These are phyloP conservation scores for Acrocephalus arundinaceus DNA, from an alignment of 2,113 vertebrate species.

Conservation along the genomic window DNA sequence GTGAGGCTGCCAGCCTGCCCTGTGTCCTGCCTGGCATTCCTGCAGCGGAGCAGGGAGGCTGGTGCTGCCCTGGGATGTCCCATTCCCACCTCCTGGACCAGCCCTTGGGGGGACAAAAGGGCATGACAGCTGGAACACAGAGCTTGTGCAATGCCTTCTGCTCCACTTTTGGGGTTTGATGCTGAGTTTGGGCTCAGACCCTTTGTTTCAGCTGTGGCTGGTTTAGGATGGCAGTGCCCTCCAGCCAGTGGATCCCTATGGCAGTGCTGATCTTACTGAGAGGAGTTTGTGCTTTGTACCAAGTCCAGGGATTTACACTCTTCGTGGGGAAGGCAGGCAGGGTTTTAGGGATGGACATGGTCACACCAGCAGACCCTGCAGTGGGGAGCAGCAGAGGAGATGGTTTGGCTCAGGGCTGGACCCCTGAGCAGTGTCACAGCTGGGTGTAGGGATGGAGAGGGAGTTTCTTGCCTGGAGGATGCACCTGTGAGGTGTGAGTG, in stretches of 20 bases:
- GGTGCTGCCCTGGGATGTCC: neutral
- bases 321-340: neutral
- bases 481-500: neutral
- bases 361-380: too few relatives aligned
- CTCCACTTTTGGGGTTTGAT: neutral
- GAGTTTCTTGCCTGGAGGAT: neutral
- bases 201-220: neutral
- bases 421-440: rapidly evolving
- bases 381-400: rapidly evolving
- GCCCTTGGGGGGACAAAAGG: neutral
- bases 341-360: neutral
- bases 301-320: neutral
- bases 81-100: rapidly evolving
- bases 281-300: neutral
- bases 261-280: rapidly evolving
- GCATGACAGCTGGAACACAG: neutral
- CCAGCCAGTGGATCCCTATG: rapidly evolving
- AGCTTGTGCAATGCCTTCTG: neutral
- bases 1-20: neutral
- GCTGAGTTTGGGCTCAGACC: neutral
- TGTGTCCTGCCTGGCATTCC: neutral
- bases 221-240: neutral
- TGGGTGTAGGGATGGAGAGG: neutral
- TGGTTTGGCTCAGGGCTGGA: neutral
- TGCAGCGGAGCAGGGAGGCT: neutral